Evolutionary conservation across 2,888 invertebrate genomes (phyloP), one percentile per base, ranked within the genome.

Genomic region (Geophilus truncorum): DNA sequence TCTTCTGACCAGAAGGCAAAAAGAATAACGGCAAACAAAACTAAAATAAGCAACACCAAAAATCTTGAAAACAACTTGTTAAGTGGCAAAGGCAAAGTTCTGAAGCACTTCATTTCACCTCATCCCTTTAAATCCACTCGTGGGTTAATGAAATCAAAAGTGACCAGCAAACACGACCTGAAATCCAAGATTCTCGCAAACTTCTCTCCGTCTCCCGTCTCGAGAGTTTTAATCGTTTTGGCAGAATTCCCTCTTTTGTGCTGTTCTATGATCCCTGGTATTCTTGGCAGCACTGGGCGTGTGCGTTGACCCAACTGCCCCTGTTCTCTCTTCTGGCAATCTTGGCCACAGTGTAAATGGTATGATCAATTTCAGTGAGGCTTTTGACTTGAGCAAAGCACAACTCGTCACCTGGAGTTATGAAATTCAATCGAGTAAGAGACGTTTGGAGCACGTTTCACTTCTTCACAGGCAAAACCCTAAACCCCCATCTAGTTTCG

Each of bases 391-490:
- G 25, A 28, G 25, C 25, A 70, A 70, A 70, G 70, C 70, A 70
- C 70, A 70, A 70, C 70, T 70, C 70, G 70, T 70, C 70, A 70
- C 70, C 70, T 70, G 70, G 70, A 70, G 70, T 70, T 70, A 70
- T 70, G 70, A 70, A 70, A 70, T 70, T 70, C 70, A 70, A 70
- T 70, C 70, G 70, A 70, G 12, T 70, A 28, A 70, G 70, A 70
- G 70, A 70, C 70, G 70, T 70, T 70, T 70, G 25, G 28, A 70
- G 70, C 70, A 70, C 70, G 70, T 70, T 70, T 70, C 28, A 10
- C 70, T 70, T 70, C 70, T 70, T 70, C 70, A 70, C 70, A 15
- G 15, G 25, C 70, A 70, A 70, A 70, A 70, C 7, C 28, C 70
- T 70, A 70, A 70, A 70, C 70, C 70, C 70, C 9, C 70, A 23